Percentiles rank a stretch among this genome's conserved stretches.
Conservation (phyloP, 2,113 vertebrate genomes). For the Lanius collurio region DNA sequence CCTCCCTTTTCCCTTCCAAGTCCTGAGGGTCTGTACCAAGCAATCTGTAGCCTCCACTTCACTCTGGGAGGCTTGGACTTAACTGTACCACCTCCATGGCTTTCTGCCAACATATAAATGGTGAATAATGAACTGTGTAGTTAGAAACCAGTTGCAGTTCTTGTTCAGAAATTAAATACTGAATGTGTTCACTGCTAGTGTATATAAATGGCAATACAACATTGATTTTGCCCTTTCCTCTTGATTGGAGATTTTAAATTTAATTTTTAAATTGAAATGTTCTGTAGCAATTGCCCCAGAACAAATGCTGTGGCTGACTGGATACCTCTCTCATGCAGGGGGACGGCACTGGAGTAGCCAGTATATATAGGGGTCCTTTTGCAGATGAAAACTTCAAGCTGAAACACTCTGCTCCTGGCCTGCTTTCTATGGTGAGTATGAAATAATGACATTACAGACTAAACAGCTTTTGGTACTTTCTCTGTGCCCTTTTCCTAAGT, state of each 20-base stretch:
- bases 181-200: not conserved
- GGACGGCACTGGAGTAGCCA: constrained; percentile 94
- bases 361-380: constrained; percentile 95
- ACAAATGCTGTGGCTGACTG: not conserved
- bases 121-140: not conserved
- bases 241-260: not conserved
- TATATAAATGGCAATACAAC: not conserved
- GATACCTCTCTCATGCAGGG: constrained; percentile 72
- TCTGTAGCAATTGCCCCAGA: not conserved
- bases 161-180: not conserved
- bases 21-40: not conserved
- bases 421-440: constrained; percentile 89
- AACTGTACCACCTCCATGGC: rapidly evolving
- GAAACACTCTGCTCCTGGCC: constrained; percentile 87
- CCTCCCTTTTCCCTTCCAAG: not conserved
- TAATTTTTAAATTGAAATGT: not conserved
- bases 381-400: constrained; percentile 95
- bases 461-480: not conserved
- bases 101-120: not conserved
- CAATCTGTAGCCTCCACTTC: not conserved
- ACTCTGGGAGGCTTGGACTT: not conserved
- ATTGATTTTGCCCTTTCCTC: not conserved
- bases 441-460: not conserved
- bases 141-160: not conserved
- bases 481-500: not conserved